A percentile compares a stretch with the other conserved stretches of the same genome.
These are phyloP conservation scores for Linnaemya tessellans DNA, from an alignment of 2,888 invertebrate species.

Conservation along the genomic window DNA sequence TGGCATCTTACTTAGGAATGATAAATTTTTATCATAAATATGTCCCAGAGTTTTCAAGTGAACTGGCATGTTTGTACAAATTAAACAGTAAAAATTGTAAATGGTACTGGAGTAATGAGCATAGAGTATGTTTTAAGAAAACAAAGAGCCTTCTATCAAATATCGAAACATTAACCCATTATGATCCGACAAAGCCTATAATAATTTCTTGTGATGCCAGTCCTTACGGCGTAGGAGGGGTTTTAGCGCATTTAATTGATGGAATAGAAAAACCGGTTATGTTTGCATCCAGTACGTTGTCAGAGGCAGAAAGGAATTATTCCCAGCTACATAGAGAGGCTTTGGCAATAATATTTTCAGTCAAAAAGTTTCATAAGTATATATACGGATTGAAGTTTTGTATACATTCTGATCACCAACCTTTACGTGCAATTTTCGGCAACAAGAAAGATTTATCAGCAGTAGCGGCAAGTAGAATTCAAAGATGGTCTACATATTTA, in stretches of 20 bases:
- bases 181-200: slow-evolving; percentile 48
- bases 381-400: slow-evolving; percentile 46
- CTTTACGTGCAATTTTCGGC: slow-evolving; percentile 46
- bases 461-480: slow-evolving; percentile 46
- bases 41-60: not conserved
- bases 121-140: slow-evolving; percentile 31
- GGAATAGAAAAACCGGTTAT: slow-evolving; percentile 51
- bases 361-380: slow-evolving; percentile 60
- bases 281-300: slow-evolving; percentile 51
- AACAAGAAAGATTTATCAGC: slow-evolving; percentile 35
- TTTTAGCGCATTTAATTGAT: slow-evolving; percentile 52
- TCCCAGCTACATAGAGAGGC: slow-evolving; percentile 56
- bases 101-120: slow-evolving; percentile 40
- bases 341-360: slow-evolving; percentile 47
- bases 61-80: slow-evolving; percentile 60
- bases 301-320: slow-evolving; percentile 40
- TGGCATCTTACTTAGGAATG: slow-evolving; percentile 22
- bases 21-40: slow-evolving; percentile 11
- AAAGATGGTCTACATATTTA: slow-evolving; percentile 55
- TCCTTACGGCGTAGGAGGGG: too few species aligned
- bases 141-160: slow-evolving; percentile 47
- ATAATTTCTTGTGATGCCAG: slow-evolving; percentile 56
- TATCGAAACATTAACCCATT: slow-evolving; percentile 41
- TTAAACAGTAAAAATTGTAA: slow-evolving; percentile 43
- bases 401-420: slow-evolving; percentile 56